Evolutionary conservation across 64 coral and sea anemone species (phyloP), one percentile per base, ranked within the genome.

Genomic region (Montipora cactus): DNA sequence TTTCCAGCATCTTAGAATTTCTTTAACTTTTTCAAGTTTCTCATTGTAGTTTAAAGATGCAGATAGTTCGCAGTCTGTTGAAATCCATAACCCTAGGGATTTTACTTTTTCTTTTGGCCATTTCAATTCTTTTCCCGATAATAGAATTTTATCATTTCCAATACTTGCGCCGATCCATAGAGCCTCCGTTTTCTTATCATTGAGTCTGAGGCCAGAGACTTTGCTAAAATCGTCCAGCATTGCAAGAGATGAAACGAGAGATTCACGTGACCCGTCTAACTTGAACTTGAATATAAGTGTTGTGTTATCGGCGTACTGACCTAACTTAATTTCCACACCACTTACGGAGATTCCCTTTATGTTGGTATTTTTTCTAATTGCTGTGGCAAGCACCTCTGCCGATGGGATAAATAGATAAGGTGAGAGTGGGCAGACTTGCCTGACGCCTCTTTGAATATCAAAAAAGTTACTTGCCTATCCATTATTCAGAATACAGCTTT

Each of bases 71-170:
- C 8, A 7, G 16, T 67, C 18, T 67, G 13, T 67, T 67, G 64
- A 67, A 67, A 67, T 67, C 64, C 64, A 67, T 67, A 67, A 4
- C 4, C 64, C 64, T 16, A 67, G 64, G 64, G 64, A 16, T 67
- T 67, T 67, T 12, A 67, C 64, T n/a, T n/a, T 67, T 0, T 67
- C 64, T 67, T 67, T 67, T 67, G 12, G 64, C 64, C 64, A 67
- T 67, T 67, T 67, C 11, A 67, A 15, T 67, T 67, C 64, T n/a
- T 67, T 67, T 67, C 76, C 49, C 5, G 73, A 69, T 8, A 50
- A 89, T 0, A 67, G 13, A 67, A 67, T 67, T 67, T 67, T 67
- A 16, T 67, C 4, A 23, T 88, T 88, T 88, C 69, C 85, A 22
- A 74, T 64, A 76, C 75, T 88, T 18, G 64, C 64, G 12, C 64